Percentiles rank a stretch among this genome's conserved stretches.
Conservation (phyloP, 2,113 vertebrate genomes). For the Malurus melanocephalus region DNA sequence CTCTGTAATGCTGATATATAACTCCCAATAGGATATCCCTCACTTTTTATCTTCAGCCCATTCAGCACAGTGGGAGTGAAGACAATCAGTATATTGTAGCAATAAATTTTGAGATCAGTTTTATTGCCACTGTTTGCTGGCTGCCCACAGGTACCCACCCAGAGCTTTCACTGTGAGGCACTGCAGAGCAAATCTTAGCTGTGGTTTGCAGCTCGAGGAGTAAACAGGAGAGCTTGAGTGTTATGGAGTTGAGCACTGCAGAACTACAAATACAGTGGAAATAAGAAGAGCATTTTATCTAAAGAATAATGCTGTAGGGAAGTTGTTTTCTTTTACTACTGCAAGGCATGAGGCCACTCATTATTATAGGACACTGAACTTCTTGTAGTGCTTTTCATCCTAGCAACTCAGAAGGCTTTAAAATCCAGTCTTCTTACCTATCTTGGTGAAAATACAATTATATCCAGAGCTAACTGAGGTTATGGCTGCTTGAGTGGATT, state of each 20-base stretch:
- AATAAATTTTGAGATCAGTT: not conserved
- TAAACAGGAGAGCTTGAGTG: not conserved
- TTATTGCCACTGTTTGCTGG: not conserved
- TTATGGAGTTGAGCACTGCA: not conserved
- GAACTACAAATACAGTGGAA: not conserved
- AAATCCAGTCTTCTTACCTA: not conserved
- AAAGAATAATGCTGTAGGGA: not conserved
- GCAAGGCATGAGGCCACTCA: not conserved
- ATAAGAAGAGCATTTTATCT: not conserved
- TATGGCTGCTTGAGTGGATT: not conserved
- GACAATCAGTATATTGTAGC: not conserved
- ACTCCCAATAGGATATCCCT: not conserved
- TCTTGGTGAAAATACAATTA: slow-evolving; percentile 13
- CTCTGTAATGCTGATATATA: not conserved
- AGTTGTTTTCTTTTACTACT: not conserved
- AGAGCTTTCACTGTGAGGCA: not conserved
- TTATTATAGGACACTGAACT: not conserved
- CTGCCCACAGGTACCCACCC: not conserved
- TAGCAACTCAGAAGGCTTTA: slow-evolving; percentile 12
- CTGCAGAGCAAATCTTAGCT: not conserved
- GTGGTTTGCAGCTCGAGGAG: not conserved
- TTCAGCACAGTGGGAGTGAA: not conserved
- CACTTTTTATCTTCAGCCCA: not conserved
- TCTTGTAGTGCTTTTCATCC: not conserved
- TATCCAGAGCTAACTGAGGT: not conserved